phyloP scores from a whole-genome alignment of 2,113 vertebrate genomes.

The Nothocercus nigrocapillus region DNA sequence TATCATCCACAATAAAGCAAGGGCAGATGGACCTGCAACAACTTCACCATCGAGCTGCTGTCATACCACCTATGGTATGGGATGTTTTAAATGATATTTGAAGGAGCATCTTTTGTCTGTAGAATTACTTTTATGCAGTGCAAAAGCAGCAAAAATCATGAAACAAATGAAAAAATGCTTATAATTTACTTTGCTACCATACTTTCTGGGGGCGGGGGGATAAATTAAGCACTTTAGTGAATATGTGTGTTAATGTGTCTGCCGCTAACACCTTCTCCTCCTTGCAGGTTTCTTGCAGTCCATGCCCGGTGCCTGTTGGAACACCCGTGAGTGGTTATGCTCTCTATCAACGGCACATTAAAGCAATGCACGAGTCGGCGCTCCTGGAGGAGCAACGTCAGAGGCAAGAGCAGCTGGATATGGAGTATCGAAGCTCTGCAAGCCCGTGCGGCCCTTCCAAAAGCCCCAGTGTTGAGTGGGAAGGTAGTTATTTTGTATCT shows the following conservation, averaged over 20 bases:
- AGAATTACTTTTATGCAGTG: neutral
- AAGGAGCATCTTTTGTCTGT: neutral
- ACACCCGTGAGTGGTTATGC: constrained; percentile 86
- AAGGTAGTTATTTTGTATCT: constrained; percentile 78
- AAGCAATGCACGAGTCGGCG: constrained; percentile 91
- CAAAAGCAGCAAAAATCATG: accelerated
- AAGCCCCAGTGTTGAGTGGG: constrained; percentile 90
- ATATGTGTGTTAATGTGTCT: neutral
- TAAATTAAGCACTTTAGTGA: neutral
- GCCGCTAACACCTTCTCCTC: neutral
- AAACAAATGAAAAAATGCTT: neutral
- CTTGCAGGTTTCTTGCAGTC: constrained; percentile 82
- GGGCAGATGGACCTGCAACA: constrained; percentile 90
- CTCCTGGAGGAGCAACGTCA: constrained; percentile 92
- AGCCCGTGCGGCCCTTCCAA: constrained; percentile 83
- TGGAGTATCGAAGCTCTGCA: constrained; percentile 82
- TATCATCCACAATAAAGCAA: constrained; percentile 88
- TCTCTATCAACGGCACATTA: constrained; percentile 95
- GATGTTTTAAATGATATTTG: neutral
- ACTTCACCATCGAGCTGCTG: constrained; percentile 92
- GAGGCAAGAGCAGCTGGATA: constrained; percentile 89
- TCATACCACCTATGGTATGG: constrained; percentile 94
- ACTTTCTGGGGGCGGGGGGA: neutral
- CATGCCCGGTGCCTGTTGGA: constrained; percentile 82
- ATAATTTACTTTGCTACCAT: neutral